phyloP scores from a whole-genome alignment of 2,888 invertebrate genomes.

The Theristus sp. region DNA sequence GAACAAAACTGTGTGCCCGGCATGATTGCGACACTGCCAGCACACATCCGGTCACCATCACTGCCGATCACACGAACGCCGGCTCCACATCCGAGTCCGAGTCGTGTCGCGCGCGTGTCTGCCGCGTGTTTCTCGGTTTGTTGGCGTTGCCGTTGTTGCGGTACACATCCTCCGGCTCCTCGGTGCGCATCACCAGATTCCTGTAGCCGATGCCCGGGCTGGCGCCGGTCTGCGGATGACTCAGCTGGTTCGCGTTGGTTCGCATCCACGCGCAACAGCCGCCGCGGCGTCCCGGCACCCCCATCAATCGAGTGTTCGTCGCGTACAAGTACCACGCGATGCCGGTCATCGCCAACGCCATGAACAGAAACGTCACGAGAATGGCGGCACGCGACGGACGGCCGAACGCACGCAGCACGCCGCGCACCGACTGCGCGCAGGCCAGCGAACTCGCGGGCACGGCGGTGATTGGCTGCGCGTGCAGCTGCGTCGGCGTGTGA shows the following conservation, averaged over 20 bases:
- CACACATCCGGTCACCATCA: too few relatives aligned
- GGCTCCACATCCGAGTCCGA: neutral
- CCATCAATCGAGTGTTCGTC: neutral
- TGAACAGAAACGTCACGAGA: neutral
- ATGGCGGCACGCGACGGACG: neutral
- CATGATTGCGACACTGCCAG: too few relatives aligned
- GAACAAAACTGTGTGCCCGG: too few relatives aligned
- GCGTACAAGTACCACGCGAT: neutral
- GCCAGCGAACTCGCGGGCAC: neutral
- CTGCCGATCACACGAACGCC: neutral
- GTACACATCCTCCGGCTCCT: neutral
- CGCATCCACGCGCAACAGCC: neutral
- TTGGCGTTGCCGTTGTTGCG: neutral
- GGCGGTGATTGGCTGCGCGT: neutral
- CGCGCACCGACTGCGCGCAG: neutral
- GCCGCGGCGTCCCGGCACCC: neutral
- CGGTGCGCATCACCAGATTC: neutral
- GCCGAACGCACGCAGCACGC: neutral
- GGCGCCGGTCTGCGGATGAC: neutral
- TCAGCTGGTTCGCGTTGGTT: neutral
- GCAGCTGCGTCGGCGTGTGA: neutral
- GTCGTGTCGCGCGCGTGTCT: too few relatives aligned
- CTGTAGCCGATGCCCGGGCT: neutral
- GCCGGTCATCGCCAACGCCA: neutral
- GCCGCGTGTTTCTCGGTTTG: neutral